These are phyloP conservation scores for Otus sunia DNA, from an alignment of 2,113 vertebrate genomes.

Conservation along the genomic window DNA sequence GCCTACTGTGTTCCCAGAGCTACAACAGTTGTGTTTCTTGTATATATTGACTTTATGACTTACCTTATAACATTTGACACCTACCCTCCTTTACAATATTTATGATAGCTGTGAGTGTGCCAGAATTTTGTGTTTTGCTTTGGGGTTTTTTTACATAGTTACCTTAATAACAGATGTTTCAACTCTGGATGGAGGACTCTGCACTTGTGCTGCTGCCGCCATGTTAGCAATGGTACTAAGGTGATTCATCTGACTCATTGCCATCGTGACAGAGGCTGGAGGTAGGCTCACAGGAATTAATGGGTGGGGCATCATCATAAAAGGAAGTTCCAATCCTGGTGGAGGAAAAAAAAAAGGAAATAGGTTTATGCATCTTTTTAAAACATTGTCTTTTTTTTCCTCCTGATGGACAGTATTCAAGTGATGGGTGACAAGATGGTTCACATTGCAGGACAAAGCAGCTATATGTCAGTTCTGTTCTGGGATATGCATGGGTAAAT, in stretches of 20 bases:
- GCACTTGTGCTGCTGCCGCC: constrained; percentile 96
- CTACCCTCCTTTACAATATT: background rate
- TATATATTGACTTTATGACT: background rate
- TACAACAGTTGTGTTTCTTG: background rate
- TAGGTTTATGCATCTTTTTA: background rate
- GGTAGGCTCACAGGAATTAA: constrained; percentile 99
- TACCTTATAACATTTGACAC: background rate
- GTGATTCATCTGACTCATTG: constrained; percentile 99
- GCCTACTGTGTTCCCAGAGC: background rate
- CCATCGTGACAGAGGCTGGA: constrained; percentile 99
- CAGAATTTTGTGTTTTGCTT: background rate
- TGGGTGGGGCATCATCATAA: constrained; percentile 99
- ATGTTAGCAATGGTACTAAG: constrained; percentile 99
- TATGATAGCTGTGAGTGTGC: background rate
- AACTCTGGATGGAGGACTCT: constrained; percentile 93
- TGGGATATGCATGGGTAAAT: background rate
- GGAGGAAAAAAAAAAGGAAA: background rate
- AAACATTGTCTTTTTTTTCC: background rate
- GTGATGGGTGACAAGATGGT: background rate
- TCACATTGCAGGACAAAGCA: background rate
- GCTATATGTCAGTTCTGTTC: background rate
- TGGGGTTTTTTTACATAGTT: background rate
- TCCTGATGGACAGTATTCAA: constrained; percentile 1
- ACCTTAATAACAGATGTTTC: constrained; percentile 99
- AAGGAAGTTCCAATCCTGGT: constrained; percentile 96